These are phyloP conservation scores for Pagetopsis macropterus DNA, from an alignment of 2,797 vertebrate species.

Conservation along the genomic window DNA sequence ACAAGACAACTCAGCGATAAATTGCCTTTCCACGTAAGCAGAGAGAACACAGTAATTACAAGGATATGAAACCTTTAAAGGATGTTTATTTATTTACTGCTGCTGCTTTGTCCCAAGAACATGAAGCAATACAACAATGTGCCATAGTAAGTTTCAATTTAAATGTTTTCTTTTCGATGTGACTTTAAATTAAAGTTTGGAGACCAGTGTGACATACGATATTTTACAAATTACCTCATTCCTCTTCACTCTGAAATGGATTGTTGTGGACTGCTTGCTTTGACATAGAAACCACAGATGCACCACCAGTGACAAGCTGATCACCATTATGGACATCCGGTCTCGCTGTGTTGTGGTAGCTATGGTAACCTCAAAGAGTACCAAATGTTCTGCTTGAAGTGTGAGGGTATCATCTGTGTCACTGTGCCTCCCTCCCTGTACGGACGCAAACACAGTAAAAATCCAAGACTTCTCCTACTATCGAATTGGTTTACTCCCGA, in stretches of 20 bases:
- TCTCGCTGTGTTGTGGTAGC: conserved; percentile 80
- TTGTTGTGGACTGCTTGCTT: conserved; percentile 34
- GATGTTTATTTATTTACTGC: conserved; percentile 42
- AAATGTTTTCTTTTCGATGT: conserved; percentile 4
- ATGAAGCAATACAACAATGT: conserved; percentile 13
- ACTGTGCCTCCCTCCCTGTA: conserved; percentile 46
- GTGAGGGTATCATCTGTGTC: conserved; percentile 78
- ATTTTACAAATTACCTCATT: conserved; percentile 24
- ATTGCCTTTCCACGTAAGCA: conserved; percentile 46
- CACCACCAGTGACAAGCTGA: conserved; percentile 63
- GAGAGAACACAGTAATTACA: conserved; percentile 57
- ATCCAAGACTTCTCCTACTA: conserved; percentile 46
- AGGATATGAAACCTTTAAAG: conserved; percentile 56
- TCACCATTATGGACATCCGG: conserved; percentile 81
- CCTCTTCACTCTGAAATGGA: conserved; percentile 10
- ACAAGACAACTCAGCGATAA: conserved; percentile 48
- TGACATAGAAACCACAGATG: conserved; percentile 60
- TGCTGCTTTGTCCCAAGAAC: conserved; percentile 32
- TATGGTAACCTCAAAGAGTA: conserved; percentile 83
- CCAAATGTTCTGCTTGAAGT: conserved; percentile 80
- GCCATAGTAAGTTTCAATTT: conserved; percentile 15
- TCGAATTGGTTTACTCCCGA: conserved; percentile 23
- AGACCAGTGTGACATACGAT: not conserved
- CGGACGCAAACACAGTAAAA: conserved; percentile 40
- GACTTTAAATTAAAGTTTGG: conserved; percentile 23